Percentiles rank a stretch among this genome's conserved stretches.
phyloP scores from a whole-genome alignment of 2,888 invertebrate genomes.

The Drosophila siamana region DNA sequence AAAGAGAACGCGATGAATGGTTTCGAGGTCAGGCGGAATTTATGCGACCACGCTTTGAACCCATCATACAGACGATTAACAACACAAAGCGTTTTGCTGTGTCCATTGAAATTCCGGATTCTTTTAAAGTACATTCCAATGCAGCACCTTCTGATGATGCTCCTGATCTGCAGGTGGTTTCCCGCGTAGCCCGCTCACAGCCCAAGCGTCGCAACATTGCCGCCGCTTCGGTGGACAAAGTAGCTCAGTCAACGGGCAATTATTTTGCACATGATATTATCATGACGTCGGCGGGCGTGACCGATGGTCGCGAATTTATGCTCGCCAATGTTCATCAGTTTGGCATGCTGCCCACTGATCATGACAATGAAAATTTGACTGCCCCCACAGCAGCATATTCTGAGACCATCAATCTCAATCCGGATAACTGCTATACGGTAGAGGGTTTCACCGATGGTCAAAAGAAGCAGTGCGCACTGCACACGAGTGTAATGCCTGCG shows the following conservation, averaged over 20 bases:
- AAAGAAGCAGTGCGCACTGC: slow-evolving; percentile 83
- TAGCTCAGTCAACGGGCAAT: slow-evolving; percentile 41
- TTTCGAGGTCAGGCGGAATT: slow-evolving; percentile 81
- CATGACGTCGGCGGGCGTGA: slow-evolving; percentile 69
- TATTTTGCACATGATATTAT: slow-evolving; percentile 78
- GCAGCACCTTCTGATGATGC: slow-evolving; percentile 31
- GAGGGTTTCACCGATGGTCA: slow-evolving; percentile 84
- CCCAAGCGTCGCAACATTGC: slow-evolving; percentile 76
- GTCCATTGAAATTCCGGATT: slow-evolving; percentile 84
- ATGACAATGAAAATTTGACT: slow-evolving; percentile 64
- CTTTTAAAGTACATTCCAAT: slow-evolving; percentile 71
- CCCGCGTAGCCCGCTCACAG: slow-evolving; percentile 80
- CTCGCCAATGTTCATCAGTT: slow-evolving; percentile 72
- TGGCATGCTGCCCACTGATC: slow-evolving; percentile 58
- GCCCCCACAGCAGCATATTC: slow-evolving; percentile 78
- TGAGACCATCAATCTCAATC: slow-evolving; percentile 84
- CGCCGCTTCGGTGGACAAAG: slow-evolving; percentile 51
- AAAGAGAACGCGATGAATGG: slow-evolving; percentile 82
- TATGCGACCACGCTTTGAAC: slow-evolving; percentile 79
- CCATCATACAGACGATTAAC: slow-evolving; percentile 82
- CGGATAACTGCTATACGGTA: slow-evolving; percentile 84
- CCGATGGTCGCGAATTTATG: slow-evolving; percentile 77
- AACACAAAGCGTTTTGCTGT: slow-evolving; percentile 83
- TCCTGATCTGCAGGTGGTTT: slow-evolving; percentile 66
- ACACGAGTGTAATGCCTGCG: slow-evolving; percentile 85